Conservation (phyloP, 2,888 invertebrate genomes). For the Platycheirus rosarum region DNA sequence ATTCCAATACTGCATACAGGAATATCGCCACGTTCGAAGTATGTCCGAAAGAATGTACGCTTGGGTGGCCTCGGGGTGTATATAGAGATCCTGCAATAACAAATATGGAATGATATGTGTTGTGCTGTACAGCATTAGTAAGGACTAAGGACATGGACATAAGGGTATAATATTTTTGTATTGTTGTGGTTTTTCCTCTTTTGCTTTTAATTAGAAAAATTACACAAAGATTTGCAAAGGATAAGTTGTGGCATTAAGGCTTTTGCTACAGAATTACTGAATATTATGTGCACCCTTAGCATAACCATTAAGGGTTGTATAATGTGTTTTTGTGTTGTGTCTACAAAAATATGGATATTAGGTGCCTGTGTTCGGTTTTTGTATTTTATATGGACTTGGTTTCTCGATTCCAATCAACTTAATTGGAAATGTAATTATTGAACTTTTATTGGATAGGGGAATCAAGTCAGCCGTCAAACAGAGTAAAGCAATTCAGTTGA, state of each 20-base stretch:
- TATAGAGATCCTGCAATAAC: conserved; percentile 77
- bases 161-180: conserved; percentile 20
- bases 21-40: conserved; percentile 81
- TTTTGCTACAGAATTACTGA: conserved; percentile 14
- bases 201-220: conserved; percentile 62
- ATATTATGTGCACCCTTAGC: conserved; percentile 24
- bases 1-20: conserved; percentile 79
- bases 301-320: conserved; percentile 19
- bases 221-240: conserved; percentile 36
- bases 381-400: conserved; percentile 10
- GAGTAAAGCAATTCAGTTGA: background rate
- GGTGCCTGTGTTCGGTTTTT: conserved; percentile 36
- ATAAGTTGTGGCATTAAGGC: conserved; percentile 29
- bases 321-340: conserved; percentile 27
- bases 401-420: conserved; percentile 57
- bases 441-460: conserved; percentile 20
- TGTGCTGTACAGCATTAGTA: background rate
- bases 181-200: conserved; percentile 38
- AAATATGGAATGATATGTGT: conserved; percentile 1
- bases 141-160: background rate
- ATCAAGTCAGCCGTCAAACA: conserved; percentile 8
- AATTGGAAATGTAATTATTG: conserved; percentile 59
- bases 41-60: conserved; percentile 80
- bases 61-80: conserved; percentile 78
- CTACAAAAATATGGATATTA: conserved; percentile 34